Evolutionary conservation across 2,888 invertebrate genomes (phyloP), one percentile per base, ranked within the genome.

Genomic region (Trichopria drosophilae): DNA sequence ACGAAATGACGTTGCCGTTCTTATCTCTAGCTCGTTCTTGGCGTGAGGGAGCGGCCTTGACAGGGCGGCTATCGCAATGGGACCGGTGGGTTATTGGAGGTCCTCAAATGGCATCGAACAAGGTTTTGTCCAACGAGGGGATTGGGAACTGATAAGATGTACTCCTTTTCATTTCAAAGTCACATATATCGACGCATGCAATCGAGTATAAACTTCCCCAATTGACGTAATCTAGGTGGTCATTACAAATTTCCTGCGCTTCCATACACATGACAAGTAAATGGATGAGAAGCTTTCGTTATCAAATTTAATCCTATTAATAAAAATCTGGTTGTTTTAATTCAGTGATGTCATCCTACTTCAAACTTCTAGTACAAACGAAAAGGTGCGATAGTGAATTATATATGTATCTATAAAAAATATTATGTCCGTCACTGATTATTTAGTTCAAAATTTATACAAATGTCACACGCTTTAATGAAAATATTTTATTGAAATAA

Each of bases 81-180:
- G 61, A 57, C 50, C 58, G 61, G 64, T 72, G 69, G 68, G 60
- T 70, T 71, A 70, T 70, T 68, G 69, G 65, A 67, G 67, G 65
- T 69, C 67, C 67, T 71, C 69, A 70, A 71, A 70, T 67, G 68
- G 68, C 68, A 67, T 66, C 66, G 65, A 66, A 67, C 66, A 67
- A 66, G 65, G 43, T 49, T 53, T 52, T 53, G 56, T 42, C 40
- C n/a, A n/a, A n/a, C n/a, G n/a, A n/a, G 51, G 60, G 58, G 59
- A 60, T 53, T 31, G 57, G 52, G 49, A n/a, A n/a, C 57, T 60
- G 65, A 66, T 67, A 67, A 67, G 58, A 56, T 51, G 52, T 50
- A 57, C 56, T 35, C 23, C 40, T 32, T 19, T 40, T 20, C 5
- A 24, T 28, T 23, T 15, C 39, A 16, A 6, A 36, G 29, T 3